A percentile compares a stretch with the other conserved stretches of the same genome.
Conservation (phyloP, 1,140 invertebrate genomes). For the Eumaeus atala region DNA sequence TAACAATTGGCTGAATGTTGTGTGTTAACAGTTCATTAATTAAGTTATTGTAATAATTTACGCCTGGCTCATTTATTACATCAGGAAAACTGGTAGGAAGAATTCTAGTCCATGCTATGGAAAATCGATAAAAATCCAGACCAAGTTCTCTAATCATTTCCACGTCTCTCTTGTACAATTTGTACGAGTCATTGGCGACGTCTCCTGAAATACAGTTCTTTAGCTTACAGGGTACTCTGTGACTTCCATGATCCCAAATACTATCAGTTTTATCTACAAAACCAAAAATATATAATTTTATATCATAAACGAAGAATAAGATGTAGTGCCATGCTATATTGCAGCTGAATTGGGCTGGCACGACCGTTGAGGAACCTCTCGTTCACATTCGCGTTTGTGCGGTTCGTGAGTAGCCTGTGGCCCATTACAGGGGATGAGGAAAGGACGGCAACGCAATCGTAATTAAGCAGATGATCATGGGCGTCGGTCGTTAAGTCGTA, state of each 20-base stretch:
- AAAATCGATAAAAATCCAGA: constrained; percentile 19
- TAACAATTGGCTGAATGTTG: constrained; percentile 17
- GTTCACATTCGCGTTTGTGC: no score
- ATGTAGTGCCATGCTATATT: no score
- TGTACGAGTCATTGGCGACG: constrained; percentile 15
- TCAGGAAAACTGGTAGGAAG: constrained; percentile 19
- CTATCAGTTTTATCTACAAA: constrained; percentile 19
- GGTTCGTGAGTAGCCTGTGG: no score
- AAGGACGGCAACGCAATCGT: no score
- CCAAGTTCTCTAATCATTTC: constrained; percentile 20
- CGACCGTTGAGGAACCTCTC: no score
- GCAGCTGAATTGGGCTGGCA: no score
- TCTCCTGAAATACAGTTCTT: constrained; percentile 19
- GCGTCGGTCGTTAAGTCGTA: no score
- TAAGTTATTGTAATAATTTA: constrained; percentile 20
- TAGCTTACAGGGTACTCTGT: constrained; percentile 13
- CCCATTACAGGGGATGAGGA: no score
- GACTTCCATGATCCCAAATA: constrained; percentile 18
- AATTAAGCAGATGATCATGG: no score
- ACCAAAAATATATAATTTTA: no score
- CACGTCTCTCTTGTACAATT: constrained; percentile 20
- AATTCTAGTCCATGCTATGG: constrained; percentile 18
- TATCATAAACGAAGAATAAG: no score
- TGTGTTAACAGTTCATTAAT: constrained; percentile 19
- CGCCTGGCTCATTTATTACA: constrained; percentile 11